Base-by-base conservation (phyloP, 2,113 vertebrate genomes). In the Eolophus roseicapilla region DNA sequence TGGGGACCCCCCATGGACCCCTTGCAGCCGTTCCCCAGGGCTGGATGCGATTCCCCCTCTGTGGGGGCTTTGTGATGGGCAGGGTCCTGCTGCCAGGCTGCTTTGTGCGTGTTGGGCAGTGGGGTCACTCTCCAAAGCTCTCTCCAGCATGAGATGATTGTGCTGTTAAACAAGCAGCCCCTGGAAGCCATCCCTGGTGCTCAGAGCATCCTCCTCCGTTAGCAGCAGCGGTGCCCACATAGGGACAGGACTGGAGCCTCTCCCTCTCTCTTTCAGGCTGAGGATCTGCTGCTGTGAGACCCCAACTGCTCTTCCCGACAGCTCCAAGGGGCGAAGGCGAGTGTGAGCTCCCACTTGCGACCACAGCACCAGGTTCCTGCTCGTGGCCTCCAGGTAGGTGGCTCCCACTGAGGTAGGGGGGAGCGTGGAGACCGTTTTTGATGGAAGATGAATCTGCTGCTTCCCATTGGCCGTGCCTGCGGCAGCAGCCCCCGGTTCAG, bases 181-280 rank as follows among this genome's bases (percentile, higher is more conserved):
- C 86, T 11, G 9, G 52, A 27, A 80, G 78, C 82, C 7, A 24
- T 59, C 82, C 1, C 19, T 5, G 70, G 55, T 1, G 23, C 13
- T 86, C 47, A 2, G 37, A 73, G 78, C 19, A 4, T 78, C 80
- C 87, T 90, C 84, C 93, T 64, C 74, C 27, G 7, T 92, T 79
- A 60, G 33, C 31, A 75, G 65, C 31, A 11, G 70, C 2, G 3
- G 11, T 76, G 75, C 79, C 69, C 9, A 53, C 63, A 71, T 78
- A 52, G 81, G 89, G 84, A 87, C 0, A 6, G 68, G 28, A 74
- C 91, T 90, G 92, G 25, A 96, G 79, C 83, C 73, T 88, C 60
- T 83, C 50, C 55, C 57, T 88, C 95, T 96, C 90, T 83, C 70
- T 95, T 96, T 7, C 96, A 98, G 98, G 96, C 91, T 91, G 96